Evolutionary conservation across 2,113 vertebrate genomes (phyloP).

Genomic region (Dissostichus mawsoni): DNA sequence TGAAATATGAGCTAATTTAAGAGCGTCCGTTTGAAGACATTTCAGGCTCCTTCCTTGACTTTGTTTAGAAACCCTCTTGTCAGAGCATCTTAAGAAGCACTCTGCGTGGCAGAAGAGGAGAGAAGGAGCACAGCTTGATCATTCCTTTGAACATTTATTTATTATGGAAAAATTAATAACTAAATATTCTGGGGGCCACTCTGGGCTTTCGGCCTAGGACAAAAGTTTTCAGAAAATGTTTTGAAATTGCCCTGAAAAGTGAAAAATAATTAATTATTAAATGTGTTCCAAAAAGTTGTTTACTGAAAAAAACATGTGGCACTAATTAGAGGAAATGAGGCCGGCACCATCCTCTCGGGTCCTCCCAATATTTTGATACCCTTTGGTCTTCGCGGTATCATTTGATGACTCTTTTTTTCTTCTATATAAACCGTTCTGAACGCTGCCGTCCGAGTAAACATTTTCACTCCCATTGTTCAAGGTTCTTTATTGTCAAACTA

Average conservation of each 20-base stretch:
- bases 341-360: constrained; percentile 50
- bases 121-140: constrained; percentile 46
- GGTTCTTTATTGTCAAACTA: too few species aligned
- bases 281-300: constrained; percentile 69
- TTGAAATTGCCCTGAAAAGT: constrained; percentile 37
- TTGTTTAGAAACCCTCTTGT: constrained; percentile 58
- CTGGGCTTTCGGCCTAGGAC: constrained; percentile 36
- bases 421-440: constrained; percentile 30
- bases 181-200: constrained; percentile 59
- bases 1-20: constrained; percentile 52
- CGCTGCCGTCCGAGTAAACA: constrained; percentile 38
- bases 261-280: constrained; percentile 77
- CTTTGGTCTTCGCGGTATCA: constrained; percentile 64
- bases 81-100: constrained; percentile 18
- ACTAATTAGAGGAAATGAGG: constrained; percentile 73
- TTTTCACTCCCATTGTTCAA: constrained; percentile 40
- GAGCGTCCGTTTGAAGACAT: constrained; percentile 37
- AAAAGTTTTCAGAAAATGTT: constrained; percentile 51
- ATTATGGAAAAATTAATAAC: constrained; percentile 69
- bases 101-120: constrained; percentile 8
- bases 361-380: constrained; percentile 62
- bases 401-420: constrained; percentile 56
- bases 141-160: constrained; percentile 58
- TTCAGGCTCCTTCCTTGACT: constrained; percentile 53
- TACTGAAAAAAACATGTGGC: constrained; percentile 69